Base-by-base conservation (phyloP, 53 echinoderm and acorn worm species). In the Holothuria leucospilota region DNA sequence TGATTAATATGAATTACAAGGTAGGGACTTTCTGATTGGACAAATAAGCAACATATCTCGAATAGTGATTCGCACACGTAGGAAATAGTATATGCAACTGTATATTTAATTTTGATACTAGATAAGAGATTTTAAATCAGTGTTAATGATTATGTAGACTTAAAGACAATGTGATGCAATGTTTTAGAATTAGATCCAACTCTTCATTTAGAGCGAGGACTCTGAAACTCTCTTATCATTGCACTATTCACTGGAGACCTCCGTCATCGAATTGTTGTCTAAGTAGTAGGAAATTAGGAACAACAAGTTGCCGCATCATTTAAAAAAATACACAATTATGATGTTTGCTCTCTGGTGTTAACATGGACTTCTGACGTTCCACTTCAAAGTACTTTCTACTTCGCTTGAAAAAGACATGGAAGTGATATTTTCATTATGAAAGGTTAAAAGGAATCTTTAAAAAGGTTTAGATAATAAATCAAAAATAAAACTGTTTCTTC, bases 1-100 rank as follows among this genome's bases (percentile, higher is more conserved):
- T 83, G 84, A 83, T 83, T 83, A 83, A 83, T 83, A 83, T 83
- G 84, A 83, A 83, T 83, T 66, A 83, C 84, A 67, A 46, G 84
- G 67, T 83, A 83, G 26, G 27, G 25, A 67, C 29, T 39, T 41
- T 83, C 84, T 83, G 84, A 83, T 83, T 83, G 84, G 84, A 83
- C 68, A 83, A 65, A 83, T 67, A 63, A 46, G 21, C 65, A 83
- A 80, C 80, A 80, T 80, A 80, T 80, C 80, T 58, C 60, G 80
- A 80, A 61, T 80, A 80, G 80, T 61, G 80, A 80, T 29, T 52
- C 29, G 53, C 59, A 59, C 25, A 52, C 59, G 59, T 27, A 61
- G 80, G 80, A 59, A 80, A 61, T 80, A 59, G 60, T 80, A 56
- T 34, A 80, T 80, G 80, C 80, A 61, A 80, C 38, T 59, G 80